Evolutionary conservation across 2,888 invertebrate genomes (phyloP), one percentile per base, ranked within the genome.

Genomic region (Coleophora deauratella): DNA sequence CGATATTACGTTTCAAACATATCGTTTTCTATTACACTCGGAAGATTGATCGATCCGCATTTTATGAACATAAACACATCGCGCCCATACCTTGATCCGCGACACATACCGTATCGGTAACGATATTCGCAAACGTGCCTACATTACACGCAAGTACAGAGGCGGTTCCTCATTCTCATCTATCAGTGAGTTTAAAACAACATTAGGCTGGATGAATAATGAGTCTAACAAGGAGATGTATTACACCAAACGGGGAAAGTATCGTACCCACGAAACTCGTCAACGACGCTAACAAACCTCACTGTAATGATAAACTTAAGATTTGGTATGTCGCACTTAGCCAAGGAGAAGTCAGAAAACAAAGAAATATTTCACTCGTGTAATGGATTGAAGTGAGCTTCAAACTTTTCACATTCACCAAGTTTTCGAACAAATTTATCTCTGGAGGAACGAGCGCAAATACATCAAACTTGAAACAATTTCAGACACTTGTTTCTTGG

Each of bases 361-460:
- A 85, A 84, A 84, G 80, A 82, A 82, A 84, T 82, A 85, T 85
- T 81, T 85, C 78, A 84, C 74, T 78, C 75, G 74, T 75, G 79
- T 84, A 84, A 85, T 85, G 81, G 84, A 85, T 84, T 82, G 85
- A 81, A 85, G 82, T 81, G 74, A 78, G 78, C 78, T 80, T 70
- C 72, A 76, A 85, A 85, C 74, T 84, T 85, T 85, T 79, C 80
- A 75, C 84, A 84, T 84, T 84, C 79, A 76, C 68, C 72, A 77
- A 84, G 75, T 82, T 84, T 77, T 68, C 66, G 74, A 81, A 80
- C 80, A 80, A 84, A 84, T 84, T 84, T 81, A 84, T 84, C 80
- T 80, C 78, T 67, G 62, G 77, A 78, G 76, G 61, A 78, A 67
- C 70, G 66, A 61, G 72, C 70, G 72, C 74, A 77, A 78, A 81